Base-by-base conservation (phyloP, 2,888 invertebrate species). In the Hirtodrosophila trivittata region DNA sequence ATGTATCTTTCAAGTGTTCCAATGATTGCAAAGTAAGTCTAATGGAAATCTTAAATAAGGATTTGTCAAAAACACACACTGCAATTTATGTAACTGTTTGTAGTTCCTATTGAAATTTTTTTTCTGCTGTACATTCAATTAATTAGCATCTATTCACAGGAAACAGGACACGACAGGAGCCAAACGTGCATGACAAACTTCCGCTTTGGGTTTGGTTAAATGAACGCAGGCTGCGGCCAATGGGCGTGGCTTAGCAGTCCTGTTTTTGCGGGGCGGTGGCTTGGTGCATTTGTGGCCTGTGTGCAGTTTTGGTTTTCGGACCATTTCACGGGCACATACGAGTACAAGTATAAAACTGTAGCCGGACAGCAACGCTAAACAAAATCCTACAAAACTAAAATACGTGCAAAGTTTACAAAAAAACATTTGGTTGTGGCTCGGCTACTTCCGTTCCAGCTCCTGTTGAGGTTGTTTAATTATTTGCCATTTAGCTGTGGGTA, bases 401-500 rank as follows among this genome's bases (percentile, higher is more conserved):
- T 81, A 81, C 81, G 81, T 81, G 81, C 77, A 83, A 66, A 83
- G 81, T 83, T 81, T 81, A 69, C 77, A 65, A 65, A 81, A 77
- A 83, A 83, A 73, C 73, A 66, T 78, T 83, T 70, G 46, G 66
- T 56, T 73, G 72, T 60, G 64, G 64, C 58, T 66, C 37, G 12
- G 45, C 38, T 41, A 56, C 68, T 68, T 54, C 55, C 57, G 52
- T 38, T 63, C 43, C 58, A 62, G 56, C 54, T 49, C 28, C 37
- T 50, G 47, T 30, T 54, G 54, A 75, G 58, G 49, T 75, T 72
- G 63, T 66, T 78, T 82, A 83, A 83, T 80, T 80, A 77, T 80
- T 80, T 78, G 52, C 55, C 32, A 60, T 68, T 76, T 56, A 54
- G 35, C 39, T 52, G 8, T 13, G 28, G 18, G 30, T 13, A 45